phyloP scores from a whole-genome alignment of 2,113 vertebrate genomes.

The Brachyistius frenatus region DNA sequence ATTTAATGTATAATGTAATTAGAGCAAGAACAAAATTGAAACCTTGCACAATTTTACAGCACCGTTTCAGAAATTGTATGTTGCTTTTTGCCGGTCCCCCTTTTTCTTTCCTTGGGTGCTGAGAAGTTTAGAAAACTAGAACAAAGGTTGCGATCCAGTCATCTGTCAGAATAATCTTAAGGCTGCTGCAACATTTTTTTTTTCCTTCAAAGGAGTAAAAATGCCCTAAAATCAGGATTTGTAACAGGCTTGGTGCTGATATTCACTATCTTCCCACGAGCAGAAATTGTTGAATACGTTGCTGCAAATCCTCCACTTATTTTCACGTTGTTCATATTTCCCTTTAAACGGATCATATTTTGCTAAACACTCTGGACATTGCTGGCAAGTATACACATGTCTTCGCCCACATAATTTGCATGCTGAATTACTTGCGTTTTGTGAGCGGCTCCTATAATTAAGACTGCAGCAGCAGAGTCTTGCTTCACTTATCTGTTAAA shows the following conservation, averaged over 20 bases:
- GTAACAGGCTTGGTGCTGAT: constrained; percentile 10
- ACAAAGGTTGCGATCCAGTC: constrained; percentile 45
- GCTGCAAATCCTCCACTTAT: constrained; percentile 3
- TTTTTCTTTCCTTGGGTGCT: constrained; percentile 10
- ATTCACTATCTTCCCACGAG: constrained; percentile 6
- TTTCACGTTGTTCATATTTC: constrained; percentile 8
- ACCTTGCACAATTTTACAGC: constrained; percentile 44
- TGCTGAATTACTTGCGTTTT: constrained; percentile 1
- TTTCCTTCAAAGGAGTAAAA: background rate
- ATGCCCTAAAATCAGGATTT: constrained; percentile 28
- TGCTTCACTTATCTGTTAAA: constrained; percentile 48
- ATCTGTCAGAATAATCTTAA: constrained; percentile 35
- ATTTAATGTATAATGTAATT: constrained; percentile 58
- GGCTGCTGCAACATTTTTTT: constrained; percentile 6
- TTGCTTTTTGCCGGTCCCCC: background rate
- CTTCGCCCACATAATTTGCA: constrained; percentile 7
- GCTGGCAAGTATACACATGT: background rate
- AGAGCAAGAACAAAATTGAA: constrained; percentile 53
- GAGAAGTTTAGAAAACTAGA: constrained; percentile 31
- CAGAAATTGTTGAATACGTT: constrained; percentile 11
- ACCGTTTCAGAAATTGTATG: constrained; percentile 17
- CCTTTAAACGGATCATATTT: background rate
- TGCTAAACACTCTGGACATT: constrained; percentile 6
- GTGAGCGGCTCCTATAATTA: constrained; percentile 56
- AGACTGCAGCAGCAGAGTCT: constrained; percentile 43